Percentiles rank a stretch among this genome's conserved stretches.
Conservation (phyloP, 2,113 vertebrate genomes). For the Scophthalmus maximus region DNA sequence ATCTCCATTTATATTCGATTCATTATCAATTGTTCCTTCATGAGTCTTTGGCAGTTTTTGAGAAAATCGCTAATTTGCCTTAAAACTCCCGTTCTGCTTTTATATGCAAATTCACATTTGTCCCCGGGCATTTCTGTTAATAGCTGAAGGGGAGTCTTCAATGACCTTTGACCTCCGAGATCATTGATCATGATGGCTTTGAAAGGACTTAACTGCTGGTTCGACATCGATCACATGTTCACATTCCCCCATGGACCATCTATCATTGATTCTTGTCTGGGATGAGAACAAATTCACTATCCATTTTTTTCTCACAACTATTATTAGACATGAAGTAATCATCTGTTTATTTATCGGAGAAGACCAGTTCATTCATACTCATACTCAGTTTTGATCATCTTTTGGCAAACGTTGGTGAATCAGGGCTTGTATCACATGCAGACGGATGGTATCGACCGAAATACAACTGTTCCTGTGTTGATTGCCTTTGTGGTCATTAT, state of each 20-base stretch:
- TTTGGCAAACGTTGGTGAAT: not conserved
- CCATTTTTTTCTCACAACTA: too few relatives aligned
- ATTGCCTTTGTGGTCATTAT: not conserved
- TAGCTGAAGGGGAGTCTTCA: conserved; percentile 1
- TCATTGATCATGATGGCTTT: conserved; percentile 11
- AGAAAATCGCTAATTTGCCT: not conserved
- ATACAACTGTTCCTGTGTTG: not conserved
- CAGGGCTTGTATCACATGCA: not conserved
- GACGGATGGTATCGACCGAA: not conserved
- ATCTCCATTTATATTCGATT: not conserved
- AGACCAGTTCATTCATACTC: not conserved
- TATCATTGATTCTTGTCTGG: not conserved
- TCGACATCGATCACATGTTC: conserved; percentile 26
- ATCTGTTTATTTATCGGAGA: not conserved
- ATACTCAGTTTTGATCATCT: not conserved
- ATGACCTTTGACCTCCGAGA: conserved; percentile 32
- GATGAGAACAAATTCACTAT: not conserved
- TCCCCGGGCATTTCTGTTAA: not conserved
- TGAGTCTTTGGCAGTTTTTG: not conserved
- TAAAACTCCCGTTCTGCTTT: not conserved
- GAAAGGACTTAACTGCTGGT: conserved; percentile 5
- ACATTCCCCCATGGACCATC: conserved; percentile 19
- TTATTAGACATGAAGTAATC: not conserved
- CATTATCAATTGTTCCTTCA: not conserved
- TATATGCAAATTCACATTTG: not conserved